Base-by-base conservation (phyloP, 2,888 invertebrate genomes). In the Alloscopus bannaensis region DNA sequence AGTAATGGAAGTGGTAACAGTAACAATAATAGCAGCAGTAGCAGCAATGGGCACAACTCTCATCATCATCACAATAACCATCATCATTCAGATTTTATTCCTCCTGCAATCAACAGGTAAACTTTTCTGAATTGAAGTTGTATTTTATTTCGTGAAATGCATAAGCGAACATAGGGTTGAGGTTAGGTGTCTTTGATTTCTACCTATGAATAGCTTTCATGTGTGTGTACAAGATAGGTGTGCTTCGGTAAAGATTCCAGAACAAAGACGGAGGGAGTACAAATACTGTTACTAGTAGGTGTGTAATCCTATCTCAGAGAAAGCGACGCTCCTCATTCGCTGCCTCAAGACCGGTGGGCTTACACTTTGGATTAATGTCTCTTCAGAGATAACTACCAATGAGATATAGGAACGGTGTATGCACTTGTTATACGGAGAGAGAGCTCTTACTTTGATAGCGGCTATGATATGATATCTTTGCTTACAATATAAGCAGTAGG, bases 1-100 rank as follows among this genome's bases (percentile, higher is more conserved):
- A 81, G 50, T 28, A 80, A 50, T 47, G 62, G 22, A 16, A 78
- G 78, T 29, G 42, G 69, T 4, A 71, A 29, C 36, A 40, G 26
- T 28, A 42, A 52, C 2, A 72, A 50, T 45, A 79, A 45, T 13
- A 68, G 52, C 55, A 79, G 45, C 40, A 66, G 45, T 50, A 26
- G 42, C 18, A 31, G 3, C 40, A 57, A 47, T 22, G 42, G 42
- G 26, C 72, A 68, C 50, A 75, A 55, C 64, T 26, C 52, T 60
- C 65, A 75, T 28, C 50, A 79, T 45, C 47, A 72, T 42, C 59
- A 71, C 45, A 57, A 76, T 69, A 65, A 80, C 36, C 66, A 75
- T 66, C 82, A 76, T 60, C 83, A 83, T 52, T 62, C 66, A 24
- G 78, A 64, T 47, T 64, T 75, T 57, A 65, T 60, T 26, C 69